These are phyloP conservation scores for Dicrurus megarhynchus DNA, from an alignment of 2,113 vertebrate genomes.

Conservation along the genomic window DNA sequence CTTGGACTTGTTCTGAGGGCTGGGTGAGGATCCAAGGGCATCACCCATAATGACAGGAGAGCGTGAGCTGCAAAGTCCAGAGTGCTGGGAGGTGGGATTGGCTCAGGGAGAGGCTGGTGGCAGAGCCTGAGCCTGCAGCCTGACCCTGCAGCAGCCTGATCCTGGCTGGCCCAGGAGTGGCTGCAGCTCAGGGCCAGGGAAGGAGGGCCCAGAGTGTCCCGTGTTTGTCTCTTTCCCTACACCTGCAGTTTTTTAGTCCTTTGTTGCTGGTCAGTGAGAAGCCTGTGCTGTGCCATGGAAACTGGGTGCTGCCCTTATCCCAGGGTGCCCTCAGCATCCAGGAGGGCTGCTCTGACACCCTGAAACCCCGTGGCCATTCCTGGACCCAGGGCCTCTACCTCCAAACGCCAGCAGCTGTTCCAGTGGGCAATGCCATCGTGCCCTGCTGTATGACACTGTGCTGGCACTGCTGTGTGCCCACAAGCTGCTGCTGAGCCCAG, in stretches of 20 bases:
- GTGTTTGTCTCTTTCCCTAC: rapidly evolving
- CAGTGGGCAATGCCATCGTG: rapidly evolving
- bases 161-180: background rate
- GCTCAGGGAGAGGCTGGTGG: background rate
- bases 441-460: rapidly evolving
- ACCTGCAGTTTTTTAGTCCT: background rate
- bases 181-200: background rate
- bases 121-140: too few relatives aligned
- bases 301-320: background rate
- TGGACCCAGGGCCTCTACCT: too few relatives aligned
- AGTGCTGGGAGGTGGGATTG: background rate
- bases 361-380: rapidly evolving
- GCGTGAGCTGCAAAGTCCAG: background rate
- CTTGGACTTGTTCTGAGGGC: background rate
- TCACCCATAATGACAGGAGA: background rate
- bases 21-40: background rate
- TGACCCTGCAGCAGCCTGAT: background rate
- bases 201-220: background rate
- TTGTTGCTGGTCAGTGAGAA: background rate
- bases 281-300: background rate
- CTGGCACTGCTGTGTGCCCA: background rate
- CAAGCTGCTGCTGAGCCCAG: background rate
- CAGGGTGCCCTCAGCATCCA: background rate
- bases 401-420: background rate
- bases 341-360: background rate